Conservation (phyloP, 2,888 invertebrate species). For the Dynastes grantii region DNA sequence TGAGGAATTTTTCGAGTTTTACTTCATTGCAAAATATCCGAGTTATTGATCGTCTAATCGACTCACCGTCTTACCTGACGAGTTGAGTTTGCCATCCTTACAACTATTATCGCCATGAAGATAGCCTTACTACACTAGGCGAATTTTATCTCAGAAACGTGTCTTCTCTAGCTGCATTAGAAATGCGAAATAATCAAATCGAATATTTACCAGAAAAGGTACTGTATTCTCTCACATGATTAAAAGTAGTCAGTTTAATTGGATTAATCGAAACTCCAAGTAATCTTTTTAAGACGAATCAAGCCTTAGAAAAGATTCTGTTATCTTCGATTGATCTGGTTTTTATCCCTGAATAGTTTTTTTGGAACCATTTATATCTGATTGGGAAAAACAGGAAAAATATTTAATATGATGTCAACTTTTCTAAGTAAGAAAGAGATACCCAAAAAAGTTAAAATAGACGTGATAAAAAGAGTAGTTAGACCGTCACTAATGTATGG, state of each 20-base stretch:
- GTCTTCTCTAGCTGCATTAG: conserved; percentile 27
- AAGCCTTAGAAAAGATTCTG: neutral
- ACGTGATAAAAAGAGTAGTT: too few species aligned
- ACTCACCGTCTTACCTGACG: neutral
- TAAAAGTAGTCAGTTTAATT: conserved; percentile 44
- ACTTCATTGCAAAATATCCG: neutral
- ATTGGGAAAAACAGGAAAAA: too few species aligned
- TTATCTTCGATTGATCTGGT: neutral
- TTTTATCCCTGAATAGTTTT: neutral
- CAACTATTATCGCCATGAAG: neutral
- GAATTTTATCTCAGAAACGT: neutral
- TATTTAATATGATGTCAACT: too few species aligned
- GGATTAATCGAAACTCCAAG: conserved; percentile 35
- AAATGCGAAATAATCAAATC: conserved; percentile 49
- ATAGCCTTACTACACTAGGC: neutral
- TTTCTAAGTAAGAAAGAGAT: too few species aligned
- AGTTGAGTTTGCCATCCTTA: neutral
- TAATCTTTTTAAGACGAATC: conserved; percentile 1
- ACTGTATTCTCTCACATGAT: conserved; percentile 23
- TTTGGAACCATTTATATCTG: neutral
- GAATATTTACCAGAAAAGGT: neutral
- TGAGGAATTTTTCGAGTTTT: neutral
- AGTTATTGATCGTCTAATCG: neutral
- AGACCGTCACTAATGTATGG: too few species aligned
- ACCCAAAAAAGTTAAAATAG: too few species aligned